Evolutionary conservation across 2,797 vertebrate genomes (phyloP).

Genomic region (Eospalax fontanierii): DNA sequence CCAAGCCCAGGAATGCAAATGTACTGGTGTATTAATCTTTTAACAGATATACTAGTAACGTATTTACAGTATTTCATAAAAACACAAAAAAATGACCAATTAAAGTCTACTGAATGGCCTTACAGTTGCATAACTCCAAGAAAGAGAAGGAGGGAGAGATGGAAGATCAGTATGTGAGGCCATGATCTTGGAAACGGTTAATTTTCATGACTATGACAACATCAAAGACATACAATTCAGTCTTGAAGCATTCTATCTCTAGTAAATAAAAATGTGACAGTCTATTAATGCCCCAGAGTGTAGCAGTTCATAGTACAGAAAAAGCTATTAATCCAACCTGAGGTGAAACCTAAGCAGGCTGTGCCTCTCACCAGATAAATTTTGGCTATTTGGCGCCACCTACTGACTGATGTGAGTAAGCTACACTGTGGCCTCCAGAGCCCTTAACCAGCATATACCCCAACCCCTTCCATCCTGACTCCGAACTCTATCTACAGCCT

Average conservation of each 20-base stretch:
- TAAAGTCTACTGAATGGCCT: not conserved
- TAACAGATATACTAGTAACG: slow-evolving; percentile 4
- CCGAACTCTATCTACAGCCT: not conserved
- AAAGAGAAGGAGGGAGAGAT: not conserved
- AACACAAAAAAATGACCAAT: not conserved
- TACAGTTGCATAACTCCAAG: slow-evolving; percentile 5
- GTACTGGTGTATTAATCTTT: not conserved
- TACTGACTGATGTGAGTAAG: slow-evolving; percentile 79
- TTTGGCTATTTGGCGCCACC: slow-evolving; percentile 85
- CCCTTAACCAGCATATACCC: no score
- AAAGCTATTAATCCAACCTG: not conserved
- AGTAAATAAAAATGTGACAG: not conserved
- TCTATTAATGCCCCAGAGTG: not conserved
- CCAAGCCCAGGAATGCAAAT: not conserved
- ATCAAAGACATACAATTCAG: slow-evolving; percentile 46
- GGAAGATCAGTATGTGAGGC: not conserved
- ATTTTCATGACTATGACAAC: slow-evolving; percentile 32
- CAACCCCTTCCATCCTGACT: not conserved
- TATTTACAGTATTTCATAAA: slow-evolving; percentile 34
- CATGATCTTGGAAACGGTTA: slow-evolving; percentile 38
- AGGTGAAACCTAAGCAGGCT: slow-evolving; percentile 1
- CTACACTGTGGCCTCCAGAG: not conserved
- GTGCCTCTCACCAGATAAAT: not conserved
- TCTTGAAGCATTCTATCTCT: not conserved
- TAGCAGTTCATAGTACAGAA: not conserved